phyloP scores from a whole-genome alignment of 2,113 vertebrate genomes.

The Hemiscyllium ocellatum region DNA sequence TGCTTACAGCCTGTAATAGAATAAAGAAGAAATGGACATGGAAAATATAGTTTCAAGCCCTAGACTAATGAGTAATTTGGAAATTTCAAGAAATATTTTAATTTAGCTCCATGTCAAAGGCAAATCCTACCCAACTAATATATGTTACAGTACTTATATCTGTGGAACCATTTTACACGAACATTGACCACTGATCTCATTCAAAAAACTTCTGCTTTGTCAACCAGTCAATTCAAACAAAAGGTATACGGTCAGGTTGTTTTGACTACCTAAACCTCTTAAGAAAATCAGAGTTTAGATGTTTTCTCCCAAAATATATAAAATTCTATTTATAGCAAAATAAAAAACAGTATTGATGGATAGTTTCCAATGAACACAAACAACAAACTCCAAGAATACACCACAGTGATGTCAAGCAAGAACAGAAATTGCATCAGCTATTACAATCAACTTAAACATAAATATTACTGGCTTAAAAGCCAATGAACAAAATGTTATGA shows the following conservation, averaged over 20 bases:
- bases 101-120: background rate
- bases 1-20: too few relatives aligned
- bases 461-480: background rate
- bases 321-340: background rate
- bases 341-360: background rate
- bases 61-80: background rate
- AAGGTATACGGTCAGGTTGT: background rate
- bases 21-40: background rate
- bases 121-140: background rate
- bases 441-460: background rate
- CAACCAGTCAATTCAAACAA: background rate
- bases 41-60: background rate
- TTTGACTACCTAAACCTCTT: background rate
- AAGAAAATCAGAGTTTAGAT: background rate
- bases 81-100: background rate
- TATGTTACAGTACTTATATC: background rate
- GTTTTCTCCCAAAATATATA: background rate
- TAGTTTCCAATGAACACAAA: too few relatives aligned
- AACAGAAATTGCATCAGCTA: background rate
- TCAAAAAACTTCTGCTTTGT: background rate
- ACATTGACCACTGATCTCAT: background rate
- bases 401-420: background rate
- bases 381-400: background rate
- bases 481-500: background rate
- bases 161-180: background rate